Evolutionary conservation across 2,888 invertebrate genomes (phyloP), one percentile per base, ranked within the genome.

Genomic region (Tortrix viridana): DNA sequence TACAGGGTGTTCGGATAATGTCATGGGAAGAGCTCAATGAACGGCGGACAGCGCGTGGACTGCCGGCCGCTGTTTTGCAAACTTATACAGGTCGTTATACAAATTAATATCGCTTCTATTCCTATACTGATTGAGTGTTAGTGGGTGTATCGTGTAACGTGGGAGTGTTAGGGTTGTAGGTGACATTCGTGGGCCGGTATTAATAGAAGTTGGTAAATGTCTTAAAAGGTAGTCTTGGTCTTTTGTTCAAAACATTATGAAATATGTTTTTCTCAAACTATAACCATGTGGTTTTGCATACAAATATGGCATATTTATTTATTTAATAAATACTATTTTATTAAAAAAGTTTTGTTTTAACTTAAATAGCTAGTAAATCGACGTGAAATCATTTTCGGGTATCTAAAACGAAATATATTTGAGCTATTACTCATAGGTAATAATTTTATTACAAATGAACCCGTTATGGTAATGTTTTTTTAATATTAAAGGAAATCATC

Each of bases 21-120:
- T 92, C 92, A 91, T 92, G 92, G 91, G 91, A 92, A 92, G 90
- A 86, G 85, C 91, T 89, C 87, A 89, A 87, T 89, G 89, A 89
- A 89, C 87, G 87, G 85, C 89, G 89, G 91, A 88, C 91, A 88
- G 86, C 86, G 85, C 85, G 84, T 87, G 86, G 89, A 88, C 91
- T 87, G 86, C 88, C 83, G 88, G 83, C 84, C 88, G 84, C 81
- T 79, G 78, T 77, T 74, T 74, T 69, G 77, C 82, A 77, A 83
- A 80, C 75, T 79, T 82, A 82, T 79, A 79, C 69, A 67, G 65
- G 64, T 67, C 68, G 72, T 77, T 74, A 69, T 59, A 68, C 73
- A 77, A 74, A 74, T 74, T 68, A 83, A 75, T 80, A 72, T 82
- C 61, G 68, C 65, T 77, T 72, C 74, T 85, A 81, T 69, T 26